Evolutionary conservation across 2,797 vertebrate species (phyloP), one percentile per base, ranked within the genome.

Genomic region (Tinamus major): DNA sequence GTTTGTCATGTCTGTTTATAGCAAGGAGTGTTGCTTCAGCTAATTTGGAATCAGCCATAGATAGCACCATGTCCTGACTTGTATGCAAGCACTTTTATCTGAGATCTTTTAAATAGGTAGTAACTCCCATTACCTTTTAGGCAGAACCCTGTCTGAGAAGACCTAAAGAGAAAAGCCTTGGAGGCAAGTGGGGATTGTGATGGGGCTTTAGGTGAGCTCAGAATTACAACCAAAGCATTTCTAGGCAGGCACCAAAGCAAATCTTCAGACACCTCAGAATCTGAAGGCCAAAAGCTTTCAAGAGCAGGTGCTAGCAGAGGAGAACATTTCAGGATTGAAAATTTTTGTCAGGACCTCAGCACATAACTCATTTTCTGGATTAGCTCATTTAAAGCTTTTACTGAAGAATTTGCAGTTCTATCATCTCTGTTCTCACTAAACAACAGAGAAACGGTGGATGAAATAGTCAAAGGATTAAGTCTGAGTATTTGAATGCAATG

Each of bases 361-460:
- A 76, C 44, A 19, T 29, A 39, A 61, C 5, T 6, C 6, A 63
- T 15, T 58, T 44, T 53, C 75, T 70, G 2, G 0, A 42, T n/a
- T n/a, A 67, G 13, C 85, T 4, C 17, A 24, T 80, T 77, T 79
- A 41, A 89, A 53, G 11, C 5, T 4, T 37, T 65, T 91, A 23
- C 19, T 29, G n/a, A 46, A 70, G 37, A 62, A 58, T 41, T 23
- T 55, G 42, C 63, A 26, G 12, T 5, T 53, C 42, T 63, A 77
- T 26, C 8, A 3, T 77, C 39, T 11, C 55, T 74, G 1, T 7
- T 89, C 82, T 6, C 29, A 55, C 70, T 37, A 55, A 85, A 69
- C 1, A 2, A 35, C 9, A 62, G 29, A 13, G 2, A 10, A 67
- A 0, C 13, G 11, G 12, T 37, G 35, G 11, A 39, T 62, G 80